Conservation (phyloP, 2,797 vertebrate species). For the Myripristis jacobus region DNA sequence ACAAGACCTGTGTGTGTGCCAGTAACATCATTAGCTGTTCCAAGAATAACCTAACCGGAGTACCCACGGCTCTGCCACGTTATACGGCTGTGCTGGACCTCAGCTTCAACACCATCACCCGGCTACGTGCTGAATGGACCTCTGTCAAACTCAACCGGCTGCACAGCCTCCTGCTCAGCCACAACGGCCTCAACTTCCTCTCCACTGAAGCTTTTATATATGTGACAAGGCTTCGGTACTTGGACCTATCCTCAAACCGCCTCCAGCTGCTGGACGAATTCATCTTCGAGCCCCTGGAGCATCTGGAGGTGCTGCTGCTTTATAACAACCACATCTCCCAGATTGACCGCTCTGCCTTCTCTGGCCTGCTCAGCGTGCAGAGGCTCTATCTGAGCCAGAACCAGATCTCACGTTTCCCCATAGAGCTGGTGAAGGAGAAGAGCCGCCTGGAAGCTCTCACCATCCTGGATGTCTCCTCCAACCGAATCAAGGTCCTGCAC, state of each 20-base stretch:
- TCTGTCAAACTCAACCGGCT: constrained; percentile 80
- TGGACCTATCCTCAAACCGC: constrained; percentile 93
- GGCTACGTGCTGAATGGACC: constrained; percentile 90
- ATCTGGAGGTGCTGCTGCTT: constrained; percentile 92
- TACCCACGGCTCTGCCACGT: constrained; percentile 84
- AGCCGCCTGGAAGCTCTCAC: constrained; percentile 83
- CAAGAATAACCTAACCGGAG: constrained; percentile 82
- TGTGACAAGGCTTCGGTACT: constrained; percentile 87
- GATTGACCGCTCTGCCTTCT: constrained; percentile 91
- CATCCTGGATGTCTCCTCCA: constrained; percentile 92
- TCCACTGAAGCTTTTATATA: constrained; percentile 91
- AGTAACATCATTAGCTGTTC: constrained; percentile 96
- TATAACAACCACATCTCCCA: constrained; percentile 92
- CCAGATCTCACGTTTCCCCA: constrained; percentile 90
- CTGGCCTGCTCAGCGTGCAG: constrained; percentile 85
- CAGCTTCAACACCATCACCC: constrained; percentile 91
- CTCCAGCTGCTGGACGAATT: constrained; percentile 88
- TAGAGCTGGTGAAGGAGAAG: constrained; percentile 91
- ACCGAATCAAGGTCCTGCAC: constrained; percentile 87
- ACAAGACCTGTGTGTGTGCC: constrained; percentile 89
- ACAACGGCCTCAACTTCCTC: constrained; percentile 92
- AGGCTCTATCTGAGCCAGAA: constrained; percentile 96
- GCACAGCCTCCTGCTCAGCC: constrained; percentile 88
- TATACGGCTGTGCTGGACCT: constrained; percentile 91
- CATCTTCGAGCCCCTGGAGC: constrained; percentile 89